phyloP scores from a whole-genome alignment of 1,140 invertebrate genomes.

The Macrocentrus cingulum region DNA sequence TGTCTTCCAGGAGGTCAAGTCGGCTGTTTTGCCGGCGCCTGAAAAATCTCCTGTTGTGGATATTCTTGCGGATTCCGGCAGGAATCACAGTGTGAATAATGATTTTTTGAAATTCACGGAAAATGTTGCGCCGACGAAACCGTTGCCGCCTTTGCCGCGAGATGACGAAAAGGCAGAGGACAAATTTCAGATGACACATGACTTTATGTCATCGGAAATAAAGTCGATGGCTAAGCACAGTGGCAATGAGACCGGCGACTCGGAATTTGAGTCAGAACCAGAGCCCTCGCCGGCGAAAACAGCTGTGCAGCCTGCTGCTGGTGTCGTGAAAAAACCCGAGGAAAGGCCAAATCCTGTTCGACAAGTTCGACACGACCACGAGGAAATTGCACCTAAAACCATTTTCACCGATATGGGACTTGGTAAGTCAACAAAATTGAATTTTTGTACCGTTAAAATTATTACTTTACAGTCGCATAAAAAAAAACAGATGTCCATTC shows the following conservation, averaged over 20 bases:
- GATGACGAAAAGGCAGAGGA: conserved; percentile 23
- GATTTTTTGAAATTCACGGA: conserved; percentile 21
- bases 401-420: conserved; percentile 69
- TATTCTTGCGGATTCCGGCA: conserved; percentile 30
- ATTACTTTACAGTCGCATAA: not conserved
- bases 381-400: conserved; percentile 66
- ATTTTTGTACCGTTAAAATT: not conserved
- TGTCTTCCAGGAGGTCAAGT: conserved; percentile 28
- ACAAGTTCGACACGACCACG: conserved; percentile 31
- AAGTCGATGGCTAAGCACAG: conserved; percentile 28
- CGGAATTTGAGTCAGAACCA: conserved; percentile 47
- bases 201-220: conserved; percentile 22
- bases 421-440: conserved; percentile 57
- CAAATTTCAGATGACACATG: conserved; percentile 29
- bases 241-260: conserved; percentile 38
- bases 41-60: conserved; percentile 29
- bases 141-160: conserved; percentile 40
- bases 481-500: too few species aligned
- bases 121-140: conserved; percentile 45
- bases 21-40: conserved; percentile 35
- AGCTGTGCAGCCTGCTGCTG: conserved; percentile 22
- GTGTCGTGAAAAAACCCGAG: conserved; percentile 17
- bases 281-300: conserved; percentile 45
- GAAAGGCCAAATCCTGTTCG: too few species aligned
- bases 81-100: conserved; percentile 41